Evolutionary conservation across 1,140 invertebrate genomes (phyloP), one percentile per base, ranked within the genome.

Genomic region (Diuraphis noxia): DNA sequence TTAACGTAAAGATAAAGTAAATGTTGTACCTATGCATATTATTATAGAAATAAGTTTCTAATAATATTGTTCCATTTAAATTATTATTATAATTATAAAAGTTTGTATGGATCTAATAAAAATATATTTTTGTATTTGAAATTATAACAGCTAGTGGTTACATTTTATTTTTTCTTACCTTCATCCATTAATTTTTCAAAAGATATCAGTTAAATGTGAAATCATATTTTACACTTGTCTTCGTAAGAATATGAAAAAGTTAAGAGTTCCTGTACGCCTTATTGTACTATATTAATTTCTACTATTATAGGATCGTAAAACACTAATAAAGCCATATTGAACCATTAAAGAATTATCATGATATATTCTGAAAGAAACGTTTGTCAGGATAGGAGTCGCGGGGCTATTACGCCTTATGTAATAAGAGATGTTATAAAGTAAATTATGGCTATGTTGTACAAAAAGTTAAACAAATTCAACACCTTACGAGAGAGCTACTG

Each of bases 81-180:
- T 52, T 86, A 86, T 86, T 86, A 86, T 86, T 23, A 49, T 49
- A 2, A 30, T 25, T 38, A 52, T 52, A 52, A 25, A 23, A 21
- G 25, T 86, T 86, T 52, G 30, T 52, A 25, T 49, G 46, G 34
- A 86, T 36, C 34, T 0, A 86, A 86, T 86, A 86, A 86, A 43
- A 86, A 52, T 52, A 86, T 38, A 86, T 52, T 52, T 86, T 86
- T 86, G 46, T 52, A 86, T 49, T 86, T 52, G n/a, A 49, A 52
- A 87, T 38, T 38, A 34, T 36, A 36, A 10, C n/a, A 36, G 19
- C n/a, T 36, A 34, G 17, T 79, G n/a, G 19, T 79, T 79, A 36
- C 36, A 23, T 79, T 79, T 72, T 72, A n/a, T n/a, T 72, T n/a
- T 72, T 72, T n/a, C 30, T 72, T 72, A n/a, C 56, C 56, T 72